A percentile compares a stretch with the other conserved stretches of the same genome.
phyloP scores from a whole-genome alignment of 2,888 invertebrate species.

The Sympetrum striolatum region DNA sequence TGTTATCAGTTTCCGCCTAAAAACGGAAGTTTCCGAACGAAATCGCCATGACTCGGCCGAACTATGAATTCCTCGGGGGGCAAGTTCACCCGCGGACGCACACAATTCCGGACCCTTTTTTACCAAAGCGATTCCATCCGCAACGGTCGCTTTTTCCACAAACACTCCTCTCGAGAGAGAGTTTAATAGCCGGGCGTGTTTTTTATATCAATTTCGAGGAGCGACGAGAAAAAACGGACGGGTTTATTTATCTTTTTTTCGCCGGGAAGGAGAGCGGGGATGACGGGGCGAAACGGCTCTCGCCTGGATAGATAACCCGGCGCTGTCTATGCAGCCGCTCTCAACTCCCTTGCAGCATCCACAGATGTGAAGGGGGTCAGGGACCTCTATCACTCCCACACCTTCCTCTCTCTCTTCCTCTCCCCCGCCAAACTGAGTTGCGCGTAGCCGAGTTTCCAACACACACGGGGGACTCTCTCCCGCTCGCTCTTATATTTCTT shows the following conservation, averaged over 20 bases:
- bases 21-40: background rate
- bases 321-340: background rate
- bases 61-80: background rate
- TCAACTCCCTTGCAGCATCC: conserved; percentile 30
- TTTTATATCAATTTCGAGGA: conserved; percentile 26
- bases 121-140: background rate
- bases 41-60: background rate
- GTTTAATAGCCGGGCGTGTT: background rate
- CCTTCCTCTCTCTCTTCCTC: background rate
- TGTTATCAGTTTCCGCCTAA: background rate
- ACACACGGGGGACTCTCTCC: background rate
- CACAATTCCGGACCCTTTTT: background rate
- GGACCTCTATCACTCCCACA: conserved; percentile 10
- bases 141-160: background rate
- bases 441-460: background rate
- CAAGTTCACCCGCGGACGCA: background rate
- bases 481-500: background rate
- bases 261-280: background rate
- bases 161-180: background rate
- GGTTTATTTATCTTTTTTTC: conserved; percentile 24
- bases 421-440: background rate
- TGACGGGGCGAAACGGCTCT: conserved; percentile 25
- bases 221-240: conserved; percentile 16
- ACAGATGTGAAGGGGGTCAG: conserved; percentile 41
- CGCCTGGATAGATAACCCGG: background rate